Evolutionary conservation across 2,888 invertebrate species (phyloP), one percentile per base, ranked within the genome.

Genomic region (Cephus pygmeus): DNA sequence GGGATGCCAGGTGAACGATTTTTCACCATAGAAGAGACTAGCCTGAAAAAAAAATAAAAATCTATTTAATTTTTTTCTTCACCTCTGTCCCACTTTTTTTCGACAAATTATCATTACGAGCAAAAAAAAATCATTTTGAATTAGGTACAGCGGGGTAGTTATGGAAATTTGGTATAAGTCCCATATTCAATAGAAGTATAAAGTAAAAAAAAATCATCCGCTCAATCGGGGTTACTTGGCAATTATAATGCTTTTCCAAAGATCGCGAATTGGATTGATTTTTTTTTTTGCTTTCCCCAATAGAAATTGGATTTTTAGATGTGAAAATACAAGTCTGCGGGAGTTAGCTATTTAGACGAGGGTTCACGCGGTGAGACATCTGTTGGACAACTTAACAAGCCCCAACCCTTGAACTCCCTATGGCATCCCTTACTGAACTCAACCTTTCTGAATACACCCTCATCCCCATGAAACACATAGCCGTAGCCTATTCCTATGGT

Each of bases 351-450:
- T 74, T 89, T 89, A 88, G 86, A 87, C 83, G 85, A 80, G 81
- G 88, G 87, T 88, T 90, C 91, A 91, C 87, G 90, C 86, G 85
- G 90, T 85, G 90, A 89, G 89, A 90, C 91, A 91, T 91, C 90
- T 91, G 91, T 91, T 88, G 88, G 86, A 87, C 90, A 87, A 90
- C 88, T 89, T 88, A 89, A 90, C 88, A 86, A 85, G 83, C 83
- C 84, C 88, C 86, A 83, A 84, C 84, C 85, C 83, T 56, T 56
- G 56, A 56, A 56, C 56, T 56, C 56, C 23, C 23, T 56, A 56
- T 23, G 56, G 69, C 71, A 77, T 75, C 77, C 69, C 56, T 56
- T 56, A 56, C 56, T 56, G 23, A 56, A 56, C 56, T 56, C 56
- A 56, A 56, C 56, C 56, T 56, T 56, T 56, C 23, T 56, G 56